A percentile compares a stretch with the other conserved stretches of the same genome.
Conservation (phyloP, 92 coral and sea anemone genomes). For the Bergia sp. region DNA sequence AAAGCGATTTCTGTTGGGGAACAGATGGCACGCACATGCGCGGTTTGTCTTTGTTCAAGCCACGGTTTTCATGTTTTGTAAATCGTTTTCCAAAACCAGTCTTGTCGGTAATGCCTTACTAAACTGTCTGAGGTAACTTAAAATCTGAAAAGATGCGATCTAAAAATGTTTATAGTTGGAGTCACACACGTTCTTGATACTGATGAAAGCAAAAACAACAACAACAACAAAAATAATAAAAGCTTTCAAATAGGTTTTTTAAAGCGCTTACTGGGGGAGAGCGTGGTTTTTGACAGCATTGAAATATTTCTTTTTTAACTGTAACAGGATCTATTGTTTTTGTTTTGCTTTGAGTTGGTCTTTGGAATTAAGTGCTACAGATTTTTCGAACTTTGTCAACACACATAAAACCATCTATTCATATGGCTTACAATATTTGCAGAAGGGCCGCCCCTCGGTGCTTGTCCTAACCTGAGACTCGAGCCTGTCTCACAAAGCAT, state of each 20-base stretch:
- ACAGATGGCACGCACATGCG: conserved; percentile 39
- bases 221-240: neutral
- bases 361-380: conserved; percentile 30
- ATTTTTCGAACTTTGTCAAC: conserved; percentile 29
- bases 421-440: neutral
- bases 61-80: neutral
- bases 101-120: neutral
- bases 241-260: neutral
- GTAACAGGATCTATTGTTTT: conserved; percentile 61
- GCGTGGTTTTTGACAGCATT: neutral
- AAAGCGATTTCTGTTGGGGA: neutral
- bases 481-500: neutral
- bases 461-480: neutral
- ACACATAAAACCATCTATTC: conserved; percentile 9
- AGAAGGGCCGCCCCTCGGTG: neutral
- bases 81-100: neutral
- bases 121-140: neutral
- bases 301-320: conserved; percentile 21
- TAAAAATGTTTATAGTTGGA: neutral
- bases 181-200: neutral
- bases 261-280: neutral
- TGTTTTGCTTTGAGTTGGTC: conserved; percentile 72
- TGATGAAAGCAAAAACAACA: neutral
- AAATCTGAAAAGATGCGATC: neutral
- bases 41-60: neutral